These are phyloP conservation scores for Hirtodrosophila trivittata DNA, from an alignment of 2,888 invertebrate species.

Conservation along the genomic window DNA sequence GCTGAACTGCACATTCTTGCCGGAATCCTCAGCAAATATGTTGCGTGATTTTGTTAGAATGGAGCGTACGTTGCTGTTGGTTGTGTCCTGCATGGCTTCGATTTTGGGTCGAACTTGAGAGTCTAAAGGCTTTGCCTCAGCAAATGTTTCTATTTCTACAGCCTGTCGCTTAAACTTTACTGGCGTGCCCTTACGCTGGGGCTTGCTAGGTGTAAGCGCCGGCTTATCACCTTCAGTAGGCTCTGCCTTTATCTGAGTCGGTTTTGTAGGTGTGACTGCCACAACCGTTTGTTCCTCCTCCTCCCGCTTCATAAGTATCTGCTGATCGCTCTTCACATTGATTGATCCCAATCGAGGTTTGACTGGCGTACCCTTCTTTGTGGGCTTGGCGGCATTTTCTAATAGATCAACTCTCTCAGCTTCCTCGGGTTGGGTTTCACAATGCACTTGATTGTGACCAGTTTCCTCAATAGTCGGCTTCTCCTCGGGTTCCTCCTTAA, in stretches of 20 bases:
- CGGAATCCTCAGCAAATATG: slow-evolving; percentile 61
- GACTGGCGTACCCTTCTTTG: slow-evolving; percentile 22
- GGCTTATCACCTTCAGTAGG: background rate
- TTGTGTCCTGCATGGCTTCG: background rate
- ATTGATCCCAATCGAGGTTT: slow-evolving; percentile 19
- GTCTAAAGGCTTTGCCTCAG: slow-evolving; percentile 28
- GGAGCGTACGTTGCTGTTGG: slow-evolving; percentile 41
- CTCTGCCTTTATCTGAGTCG: slow-evolving; percentile 15
- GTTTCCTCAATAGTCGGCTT: background rate
- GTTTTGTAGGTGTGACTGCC: slow-evolving; percentile 42
- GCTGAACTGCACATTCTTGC: slow-evolving; percentile 77
- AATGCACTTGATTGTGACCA: background rate
- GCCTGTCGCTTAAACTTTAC: slow-evolving; percentile 6
- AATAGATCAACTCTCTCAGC: background rate
- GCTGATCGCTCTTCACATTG: slow-evolving; percentile 23
- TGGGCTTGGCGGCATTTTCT: slow-evolving; percentile 5
- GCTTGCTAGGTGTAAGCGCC: slow-evolving; percentile 5
- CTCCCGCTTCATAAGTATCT: slow-evolving; percentile 12
- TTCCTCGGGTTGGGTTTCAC: slow-evolving; percentile 11
- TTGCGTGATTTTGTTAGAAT: slow-evolving; percentile 62
- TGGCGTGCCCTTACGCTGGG: slow-evolving; percentile 46
- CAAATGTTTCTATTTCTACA: background rate
- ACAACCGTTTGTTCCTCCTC: background rate
- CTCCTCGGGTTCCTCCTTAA: background rate
- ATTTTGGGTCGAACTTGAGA: slow-evolving; percentile 36